Evolutionary conservation across 2,888 invertebrate genomes (phyloP), one percentile per base, ranked within the genome.

Genomic region (Myopa tessellatipennis): DNA sequence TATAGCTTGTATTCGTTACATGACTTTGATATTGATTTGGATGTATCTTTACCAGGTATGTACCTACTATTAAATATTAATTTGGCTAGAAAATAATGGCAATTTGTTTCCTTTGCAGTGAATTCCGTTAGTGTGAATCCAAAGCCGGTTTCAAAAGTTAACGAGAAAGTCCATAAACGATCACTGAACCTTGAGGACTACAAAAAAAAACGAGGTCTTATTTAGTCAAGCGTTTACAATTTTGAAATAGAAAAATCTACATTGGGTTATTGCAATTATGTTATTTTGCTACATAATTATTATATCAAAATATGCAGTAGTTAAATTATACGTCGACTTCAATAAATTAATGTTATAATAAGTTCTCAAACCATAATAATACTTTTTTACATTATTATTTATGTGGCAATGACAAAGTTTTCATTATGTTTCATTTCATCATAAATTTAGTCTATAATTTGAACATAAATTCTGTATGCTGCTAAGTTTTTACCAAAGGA

Each of bases 1-100:
- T 90, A 89, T 80, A 92, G 91, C 79, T 81, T 92, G 40, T 92
- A 92, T 85, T 91, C 92, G 0, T 84, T 92, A 60, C 99, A 99
- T 88, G 96, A 99, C 90, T 98, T 99, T 90, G 98, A 99, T 85
- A 97, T 99, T 81, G 98, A 98, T 88, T 89, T 97, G 77, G 96
- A 96, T 89, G 93, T 96, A 83, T 94, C 96, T 74, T 90, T 94
- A 82, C 93, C 95, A 82, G 94, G 95, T 95, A 87, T 91, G 92
- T 91, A 26, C 58, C 18, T 26, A 34, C 14, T 71, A 45, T 45
- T 45, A 45, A 45, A 45, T 45, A 45, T 45, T 45, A 45, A 10
- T 8, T 45, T 45, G 10, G 6, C 10, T 45, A 45, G 45, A 10
- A 8, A 3, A 45, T 10, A 40, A n/a, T 40, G 26, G 3, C 14